phyloP scores from a whole-genome alignment of 2,113 vertebrate genomes.

The Trichechus manatus region DNA sequence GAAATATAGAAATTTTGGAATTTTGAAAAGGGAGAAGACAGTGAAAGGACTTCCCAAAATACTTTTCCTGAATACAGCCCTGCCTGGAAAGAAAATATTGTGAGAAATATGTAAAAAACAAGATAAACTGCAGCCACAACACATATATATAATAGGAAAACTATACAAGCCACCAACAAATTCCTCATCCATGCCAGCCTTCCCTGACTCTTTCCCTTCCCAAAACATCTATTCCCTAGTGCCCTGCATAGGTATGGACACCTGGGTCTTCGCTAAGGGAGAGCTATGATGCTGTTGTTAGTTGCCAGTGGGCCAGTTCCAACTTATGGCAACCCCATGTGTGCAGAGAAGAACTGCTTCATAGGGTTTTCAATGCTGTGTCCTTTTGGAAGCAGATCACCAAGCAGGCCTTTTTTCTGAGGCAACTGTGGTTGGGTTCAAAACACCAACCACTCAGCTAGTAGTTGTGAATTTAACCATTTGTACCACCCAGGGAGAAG shows the following conservation, averaged over 20 bases:
- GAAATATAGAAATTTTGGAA: neutral
- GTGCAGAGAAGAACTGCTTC: too few species aligned
- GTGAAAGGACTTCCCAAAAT: neutral
- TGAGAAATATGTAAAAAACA: neutral
- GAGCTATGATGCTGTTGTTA: neutral
- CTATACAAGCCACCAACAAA: neutral
- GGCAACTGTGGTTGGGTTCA: too few species aligned
- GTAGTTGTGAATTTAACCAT: too few species aligned
- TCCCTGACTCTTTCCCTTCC: neutral
- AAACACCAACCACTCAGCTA: too few species aligned
- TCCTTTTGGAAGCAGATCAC: too few species aligned
- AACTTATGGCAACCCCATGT: neutral
- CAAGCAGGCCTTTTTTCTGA: too few species aligned
- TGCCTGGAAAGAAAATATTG: neutral
- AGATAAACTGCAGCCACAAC: neutral
- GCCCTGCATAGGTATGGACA: accelerated
- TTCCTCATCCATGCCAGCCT: neutral
- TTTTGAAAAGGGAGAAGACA: neutral
- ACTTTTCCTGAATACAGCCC: neutral
- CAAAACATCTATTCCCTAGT: neutral
- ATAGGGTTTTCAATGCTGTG: too few species aligned
- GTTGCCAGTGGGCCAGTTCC: neutral
- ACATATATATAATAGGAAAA: neutral
- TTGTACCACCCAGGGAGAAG: too few species aligned
- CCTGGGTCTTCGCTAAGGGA: neutral